These are phyloP conservation scores for Drosophila nigrodunni DNA, from an alignment of 1,140 invertebrate genomes.

Conservation along the genomic window DNA sequence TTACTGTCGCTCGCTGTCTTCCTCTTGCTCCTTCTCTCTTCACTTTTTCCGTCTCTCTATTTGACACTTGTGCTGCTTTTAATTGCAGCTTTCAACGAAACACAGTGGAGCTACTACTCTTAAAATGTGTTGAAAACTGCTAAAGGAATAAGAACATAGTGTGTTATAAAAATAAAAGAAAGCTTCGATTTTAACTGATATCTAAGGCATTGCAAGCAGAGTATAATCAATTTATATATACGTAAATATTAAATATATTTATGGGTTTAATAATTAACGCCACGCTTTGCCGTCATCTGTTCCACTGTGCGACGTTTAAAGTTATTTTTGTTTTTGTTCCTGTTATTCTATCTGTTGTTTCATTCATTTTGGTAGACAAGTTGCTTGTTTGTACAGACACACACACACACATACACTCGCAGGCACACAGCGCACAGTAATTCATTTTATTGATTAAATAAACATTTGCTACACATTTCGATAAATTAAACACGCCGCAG, in stretches of 20 bases:
- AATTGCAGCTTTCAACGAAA: constrained; percentile 21
- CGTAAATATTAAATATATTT: too few species aligned
- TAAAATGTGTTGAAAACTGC: too few species aligned
- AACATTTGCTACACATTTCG: constrained; percentile 80
- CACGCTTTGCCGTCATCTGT: too few species aligned
- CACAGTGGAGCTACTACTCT: not conserved
- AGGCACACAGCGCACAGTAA: constrained; percentile 57
- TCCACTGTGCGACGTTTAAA: constrained; percentile 20
- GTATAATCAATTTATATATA: too few species aligned
- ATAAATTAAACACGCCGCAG: constrained; percentile 75
- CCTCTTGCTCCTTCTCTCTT: constrained; percentile 4
- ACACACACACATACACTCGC: constrained; percentile 13
- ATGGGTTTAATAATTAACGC: too few species aligned
- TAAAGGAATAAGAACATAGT: too few species aligned
- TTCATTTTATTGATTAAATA: constrained; percentile 83
- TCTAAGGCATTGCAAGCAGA: too few species aligned
- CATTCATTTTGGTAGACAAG: constrained; percentile 61
- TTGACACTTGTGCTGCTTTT: constrained; percentile 52
- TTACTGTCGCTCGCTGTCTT: not conserved
- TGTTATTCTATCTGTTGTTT: constrained; percentile 53
- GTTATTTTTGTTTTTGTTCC: constrained; percentile 31
- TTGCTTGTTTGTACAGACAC: constrained; percentile 54
- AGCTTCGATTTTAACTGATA: too few species aligned
- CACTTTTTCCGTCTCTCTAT: constrained; percentile 13
- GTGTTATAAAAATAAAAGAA: too few species aligned